Conservation (phyloP, 2,113 vertebrate genomes). For the Hassar affinis region DNA sequence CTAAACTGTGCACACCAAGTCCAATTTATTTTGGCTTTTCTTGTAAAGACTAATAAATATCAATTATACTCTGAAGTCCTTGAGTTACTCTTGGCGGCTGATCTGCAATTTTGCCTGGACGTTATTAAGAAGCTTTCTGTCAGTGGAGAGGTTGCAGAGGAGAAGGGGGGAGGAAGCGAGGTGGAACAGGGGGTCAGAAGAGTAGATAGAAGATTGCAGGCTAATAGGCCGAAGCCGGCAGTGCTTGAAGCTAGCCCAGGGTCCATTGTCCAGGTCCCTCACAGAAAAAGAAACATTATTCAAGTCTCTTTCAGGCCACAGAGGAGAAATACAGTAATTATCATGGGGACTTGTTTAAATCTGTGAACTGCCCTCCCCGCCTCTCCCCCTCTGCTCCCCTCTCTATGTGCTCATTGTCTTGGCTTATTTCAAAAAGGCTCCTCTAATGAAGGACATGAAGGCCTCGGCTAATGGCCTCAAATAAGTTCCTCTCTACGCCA, state of each 20-base stretch:
- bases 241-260: constrained; percentile 56
- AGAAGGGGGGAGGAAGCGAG: background rate
- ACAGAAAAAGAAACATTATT: constrained; percentile 62
- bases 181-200: constrained; percentile 21
- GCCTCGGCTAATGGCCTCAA: constrained; percentile 76
- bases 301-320: constrained; percentile 58
- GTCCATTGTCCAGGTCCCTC: constrained; percentile 50
- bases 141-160: background rate
- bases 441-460: constrained; percentile 78
- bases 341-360: constrained; percentile 46
- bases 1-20: background rate
- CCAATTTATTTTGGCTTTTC: background rate
- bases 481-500: constrained; percentile 71
- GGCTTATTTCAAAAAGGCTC: constrained; percentile 69
- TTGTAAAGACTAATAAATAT: background rate
- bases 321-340: constrained; percentile 74
- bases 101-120: constrained; percentile 6
- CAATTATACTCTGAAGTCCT: background rate
- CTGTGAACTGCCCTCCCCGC: constrained; percentile 63
- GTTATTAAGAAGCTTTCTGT: constrained; percentile 20
- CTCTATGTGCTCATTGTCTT: constrained; percentile 80
- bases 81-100: constrained; percentile 3
- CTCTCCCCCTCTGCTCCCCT: constrained; percentile 61
- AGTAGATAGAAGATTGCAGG: constrained; percentile 46
- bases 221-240: constrained; percentile 58